These are phyloP conservation scores for Serinus canaria DNA, from an alignment of 2,113 vertebrate genomes.

Conservation along the genomic window DNA sequence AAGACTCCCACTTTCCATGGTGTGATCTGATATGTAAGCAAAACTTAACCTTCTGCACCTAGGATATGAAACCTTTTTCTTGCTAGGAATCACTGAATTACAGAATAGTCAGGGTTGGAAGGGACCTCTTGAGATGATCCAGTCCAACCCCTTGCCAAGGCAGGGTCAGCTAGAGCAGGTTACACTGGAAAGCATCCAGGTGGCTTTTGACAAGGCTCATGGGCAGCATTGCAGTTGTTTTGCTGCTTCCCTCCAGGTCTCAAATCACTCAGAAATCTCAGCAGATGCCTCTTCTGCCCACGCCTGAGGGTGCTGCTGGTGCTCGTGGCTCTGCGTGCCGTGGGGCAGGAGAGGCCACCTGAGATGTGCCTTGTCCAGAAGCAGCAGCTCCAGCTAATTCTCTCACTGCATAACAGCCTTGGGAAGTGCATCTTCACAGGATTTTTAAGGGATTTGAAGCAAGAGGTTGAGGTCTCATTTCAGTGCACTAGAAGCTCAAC, in stretches of 20 bases:
- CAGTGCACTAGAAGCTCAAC: neutral
- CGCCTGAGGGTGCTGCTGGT: accelerated
- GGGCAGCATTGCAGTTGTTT: neutral
- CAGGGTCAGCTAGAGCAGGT: neutral
- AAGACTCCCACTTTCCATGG: neutral
- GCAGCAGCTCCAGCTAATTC: neutral
- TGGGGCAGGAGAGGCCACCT: accelerated
- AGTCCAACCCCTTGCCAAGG: neutral
- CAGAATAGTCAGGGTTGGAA: neutral
- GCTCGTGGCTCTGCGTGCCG: accelerated
- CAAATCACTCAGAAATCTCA: neutral
- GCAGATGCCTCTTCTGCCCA: neutral
- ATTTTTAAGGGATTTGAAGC: neutral
- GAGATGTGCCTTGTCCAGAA: accelerated
- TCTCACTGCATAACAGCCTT: accelerated
- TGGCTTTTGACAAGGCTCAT: neutral
- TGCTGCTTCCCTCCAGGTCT: neutral
- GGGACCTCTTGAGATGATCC: neutral
- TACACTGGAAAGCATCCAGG: no score
- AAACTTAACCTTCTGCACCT: neutral
- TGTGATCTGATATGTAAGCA: accelerated
- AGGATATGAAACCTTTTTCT: neutral
- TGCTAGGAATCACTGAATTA: neutral
- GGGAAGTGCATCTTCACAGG: neutral
- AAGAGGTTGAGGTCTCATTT: neutral